Percentiles rank a stretch among this genome's conserved stretches.
These are phyloP conservation scores for Hydrochoerus hydrochaeris DNA, from an alignment of 2,113 vertebrate species.

Conservation along the genomic window DNA sequence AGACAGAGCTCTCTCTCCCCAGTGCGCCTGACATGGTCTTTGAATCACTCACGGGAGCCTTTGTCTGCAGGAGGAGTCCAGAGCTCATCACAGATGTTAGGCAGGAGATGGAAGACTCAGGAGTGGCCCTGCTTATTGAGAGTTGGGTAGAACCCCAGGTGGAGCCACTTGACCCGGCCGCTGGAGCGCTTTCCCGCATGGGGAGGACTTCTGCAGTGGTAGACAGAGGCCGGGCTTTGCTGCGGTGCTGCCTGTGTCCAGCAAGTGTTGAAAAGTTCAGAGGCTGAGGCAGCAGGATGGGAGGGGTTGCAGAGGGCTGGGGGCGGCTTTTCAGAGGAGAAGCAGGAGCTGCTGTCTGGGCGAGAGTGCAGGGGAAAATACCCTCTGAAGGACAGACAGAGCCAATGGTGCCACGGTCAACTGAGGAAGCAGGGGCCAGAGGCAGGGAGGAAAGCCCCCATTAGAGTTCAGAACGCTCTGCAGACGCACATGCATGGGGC, in stretches of 20 bases:
- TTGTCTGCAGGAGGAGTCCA: neutral
- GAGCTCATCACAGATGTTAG: neutral
- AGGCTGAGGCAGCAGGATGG: neutral
- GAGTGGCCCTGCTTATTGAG: neutral
- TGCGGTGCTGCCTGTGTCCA: fast-evolving
- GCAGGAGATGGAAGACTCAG: slow-evolving; percentile 3
- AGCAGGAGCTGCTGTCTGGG: neutral
- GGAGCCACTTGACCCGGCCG: neutral
- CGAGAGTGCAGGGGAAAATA: neutral
- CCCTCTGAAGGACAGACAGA: neutral
- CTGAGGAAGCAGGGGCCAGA: neutral
- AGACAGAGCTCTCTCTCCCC: neutral
- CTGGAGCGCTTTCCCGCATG: neutral
- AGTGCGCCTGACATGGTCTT: neutral
- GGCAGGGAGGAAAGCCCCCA: neutral
- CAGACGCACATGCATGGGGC: neutral
- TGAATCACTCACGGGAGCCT: slow-evolving; percentile 2
- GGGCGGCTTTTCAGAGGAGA: neutral
- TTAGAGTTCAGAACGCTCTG: neutral
- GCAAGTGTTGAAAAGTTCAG: neutral
- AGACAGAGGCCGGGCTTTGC: neutral
- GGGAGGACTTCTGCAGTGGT: neutral
- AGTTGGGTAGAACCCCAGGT: neutral
- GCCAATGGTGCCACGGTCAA: neutral
- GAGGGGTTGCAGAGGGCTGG: neutral